Conservation (phyloP, 2,888 invertebrate genomes). For the Lasioglossum marginatum region DNA sequence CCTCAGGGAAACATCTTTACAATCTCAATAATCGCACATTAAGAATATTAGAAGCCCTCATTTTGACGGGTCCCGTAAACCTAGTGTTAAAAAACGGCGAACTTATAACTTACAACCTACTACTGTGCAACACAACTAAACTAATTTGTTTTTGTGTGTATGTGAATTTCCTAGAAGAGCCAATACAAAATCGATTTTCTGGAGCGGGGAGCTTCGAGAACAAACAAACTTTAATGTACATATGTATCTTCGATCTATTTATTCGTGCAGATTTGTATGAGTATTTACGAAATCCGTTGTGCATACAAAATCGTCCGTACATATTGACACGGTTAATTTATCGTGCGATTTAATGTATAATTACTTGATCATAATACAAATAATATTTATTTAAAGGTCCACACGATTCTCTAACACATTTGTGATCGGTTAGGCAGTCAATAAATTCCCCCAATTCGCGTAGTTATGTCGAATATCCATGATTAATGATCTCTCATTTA, state of each 20-base stretch:
- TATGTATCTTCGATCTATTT: not conserved
- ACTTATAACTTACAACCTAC: too few species aligned
- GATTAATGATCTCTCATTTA: not conserved
- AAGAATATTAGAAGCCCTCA: too few species aligned
- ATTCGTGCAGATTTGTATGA: not conserved
- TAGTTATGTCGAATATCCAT: not conserved
- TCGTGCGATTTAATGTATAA: not conserved
- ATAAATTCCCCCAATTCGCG: not conserved
- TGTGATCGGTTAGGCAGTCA: not conserved
- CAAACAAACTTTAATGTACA: not conserved
- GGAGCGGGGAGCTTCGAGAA: not conserved
- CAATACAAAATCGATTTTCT: not conserved
- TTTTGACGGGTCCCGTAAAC: too few species aligned
- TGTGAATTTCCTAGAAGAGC: not conserved
- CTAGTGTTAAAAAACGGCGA: too few species aligned
- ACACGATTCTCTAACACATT: not conserved
- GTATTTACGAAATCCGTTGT: not conserved
- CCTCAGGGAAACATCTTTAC: too few species aligned
- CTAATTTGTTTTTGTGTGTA: not conserved
- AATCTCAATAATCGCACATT: too few species aligned
- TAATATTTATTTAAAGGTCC: not conserved
- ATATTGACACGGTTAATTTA: not conserved
- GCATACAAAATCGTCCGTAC: not conserved
- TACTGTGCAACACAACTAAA: not conserved
- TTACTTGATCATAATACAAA: not conserved